Evolutionary conservation across 2,113 vertebrate genomes (phyloP).

Genomic region (Cephalopholis sonnerati): DNA sequence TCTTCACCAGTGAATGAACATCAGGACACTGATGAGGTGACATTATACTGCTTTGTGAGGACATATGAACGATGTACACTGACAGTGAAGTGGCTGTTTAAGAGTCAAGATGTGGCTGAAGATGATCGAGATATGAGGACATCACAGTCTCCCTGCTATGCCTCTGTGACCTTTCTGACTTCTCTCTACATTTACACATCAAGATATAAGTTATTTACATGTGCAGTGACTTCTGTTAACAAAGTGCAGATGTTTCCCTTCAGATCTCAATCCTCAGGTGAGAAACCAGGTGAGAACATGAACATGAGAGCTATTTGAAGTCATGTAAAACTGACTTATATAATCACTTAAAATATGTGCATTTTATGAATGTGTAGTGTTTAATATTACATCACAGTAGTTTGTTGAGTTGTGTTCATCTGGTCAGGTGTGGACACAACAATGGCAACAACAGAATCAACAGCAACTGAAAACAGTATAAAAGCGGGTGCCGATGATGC

Average conservation of each 20-base stretch:
- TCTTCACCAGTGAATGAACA: background rate
- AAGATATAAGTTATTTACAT: background rate
- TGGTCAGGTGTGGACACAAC: too few relatives aligned
- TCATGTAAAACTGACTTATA: too few relatives aligned
- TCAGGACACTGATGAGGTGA: background rate
- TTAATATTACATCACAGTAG: too few relatives aligned
- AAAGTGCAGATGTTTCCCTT: conserved; percentile 8
- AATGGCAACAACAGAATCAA: too few relatives aligned
- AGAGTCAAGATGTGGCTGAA: background rate
- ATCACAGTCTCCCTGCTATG: background rate
- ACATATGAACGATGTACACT: background rate
- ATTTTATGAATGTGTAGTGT: too few relatives aligned
- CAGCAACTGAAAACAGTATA: too few relatives aligned
- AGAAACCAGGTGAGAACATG: too few relatives aligned
- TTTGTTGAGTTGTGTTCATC: background rate
- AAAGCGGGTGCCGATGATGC: too few relatives aligned
- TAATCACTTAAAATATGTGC: background rate
- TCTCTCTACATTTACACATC: too few relatives aligned
- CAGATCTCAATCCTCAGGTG: background rate
- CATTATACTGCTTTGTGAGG: background rate
- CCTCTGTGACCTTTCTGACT: background rate
- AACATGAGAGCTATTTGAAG: too few relatives aligned
- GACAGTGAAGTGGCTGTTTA: conserved; percentile 20
- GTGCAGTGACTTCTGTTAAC: background rate
- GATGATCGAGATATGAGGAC: background rate